Evolutionary conservation across 2,888 invertebrate genomes (phyloP).

Genomic region (Drosophila borealis): DNA sequence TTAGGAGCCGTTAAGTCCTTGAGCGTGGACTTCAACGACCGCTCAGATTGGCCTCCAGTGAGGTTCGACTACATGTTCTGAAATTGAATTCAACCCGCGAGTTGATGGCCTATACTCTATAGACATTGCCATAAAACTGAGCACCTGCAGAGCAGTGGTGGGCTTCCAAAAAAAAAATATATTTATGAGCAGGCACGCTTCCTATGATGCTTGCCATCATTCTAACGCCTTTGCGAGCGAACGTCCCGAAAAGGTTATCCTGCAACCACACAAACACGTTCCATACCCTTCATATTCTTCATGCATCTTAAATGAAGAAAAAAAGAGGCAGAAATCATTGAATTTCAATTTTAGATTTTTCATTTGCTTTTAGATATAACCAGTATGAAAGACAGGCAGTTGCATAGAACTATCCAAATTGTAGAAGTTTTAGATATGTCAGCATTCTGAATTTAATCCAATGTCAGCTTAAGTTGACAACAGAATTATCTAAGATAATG

Average conservation of each 20-base stretch:
- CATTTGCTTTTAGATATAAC: not conserved
- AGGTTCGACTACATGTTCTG: slow-evolving; percentile 19
- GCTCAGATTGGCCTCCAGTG: slow-evolving; percentile 29
- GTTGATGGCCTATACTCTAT: slow-evolving; percentile 5
- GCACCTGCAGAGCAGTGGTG: slow-evolving; percentile 13
- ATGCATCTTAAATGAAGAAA: slow-evolving; percentile 13
- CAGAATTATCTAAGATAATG: no score
- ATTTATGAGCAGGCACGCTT: slow-evolving; percentile 47
- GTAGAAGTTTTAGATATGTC: no score
- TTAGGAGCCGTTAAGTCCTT: slow-evolving; percentile 41
- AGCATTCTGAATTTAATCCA: no score
- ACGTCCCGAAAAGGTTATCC: slow-evolving; percentile 19
- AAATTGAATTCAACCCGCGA: slow-evolving; percentile 24
- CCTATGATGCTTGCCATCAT: slow-evolving; percentile 9
- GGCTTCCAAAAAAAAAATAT: slow-evolving; percentile 8
- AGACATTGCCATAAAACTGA: slow-evolving; percentile 29
- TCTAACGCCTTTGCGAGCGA: slow-evolving; percentile 11
- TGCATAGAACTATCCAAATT: no score
- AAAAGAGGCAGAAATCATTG: slow-evolving; percentile 1
- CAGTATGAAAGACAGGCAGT: no score
- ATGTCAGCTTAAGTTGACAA: no score
- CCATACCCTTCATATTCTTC: slow-evolving; percentile 10
- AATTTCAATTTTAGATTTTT: slow-evolving; percentile 6
- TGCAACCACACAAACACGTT: slow-evolving; percentile 11
- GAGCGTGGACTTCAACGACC: slow-evolving; percentile 10